Conservation (phyloP, 2,797 vertebrate species). For the Squalus acanthias region DNA sequence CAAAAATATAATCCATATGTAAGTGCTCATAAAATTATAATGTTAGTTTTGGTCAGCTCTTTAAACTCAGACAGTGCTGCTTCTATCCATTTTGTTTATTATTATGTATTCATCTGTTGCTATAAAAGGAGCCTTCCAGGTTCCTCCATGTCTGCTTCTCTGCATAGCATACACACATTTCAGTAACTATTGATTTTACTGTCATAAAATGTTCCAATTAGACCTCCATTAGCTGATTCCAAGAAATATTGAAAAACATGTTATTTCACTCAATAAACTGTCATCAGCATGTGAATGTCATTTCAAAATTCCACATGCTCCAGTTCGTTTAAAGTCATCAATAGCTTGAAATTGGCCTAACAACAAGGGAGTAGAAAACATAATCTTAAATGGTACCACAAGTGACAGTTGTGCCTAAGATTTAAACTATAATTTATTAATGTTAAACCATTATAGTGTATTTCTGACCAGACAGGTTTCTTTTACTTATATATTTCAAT, state of each 20-base stretch:
- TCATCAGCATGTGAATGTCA: background rate
- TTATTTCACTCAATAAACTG: constrained; percentile 25
- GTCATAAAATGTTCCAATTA: constrained; percentile 34
- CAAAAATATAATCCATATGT: constrained; percentile 19
- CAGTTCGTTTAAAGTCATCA: background rate
- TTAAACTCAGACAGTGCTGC: constrained; percentile 6
- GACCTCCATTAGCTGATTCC: constrained; percentile 39
- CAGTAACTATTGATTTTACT: constrained; percentile 42
- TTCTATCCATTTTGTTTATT: constrained; percentile 1
- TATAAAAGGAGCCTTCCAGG: background rate
- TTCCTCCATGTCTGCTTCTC: constrained; percentile 39
- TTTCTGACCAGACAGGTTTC: background rate
- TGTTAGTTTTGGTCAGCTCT: constrained; percentile 2
- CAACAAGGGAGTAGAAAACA: background rate
- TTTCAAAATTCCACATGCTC: background rate
- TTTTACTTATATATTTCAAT: background rate
- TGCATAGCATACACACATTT: constrained; percentile 38
- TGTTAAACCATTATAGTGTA: background rate
- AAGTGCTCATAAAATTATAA: constrained; percentile 36
- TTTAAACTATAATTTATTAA: background rate
- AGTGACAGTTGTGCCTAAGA: background rate
- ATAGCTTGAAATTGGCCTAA: background rate
- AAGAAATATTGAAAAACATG: constrained; percentile 29
- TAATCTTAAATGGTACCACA: background rate
- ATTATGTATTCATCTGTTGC: constrained; percentile 25